Evolutionary conservation across 1,140 invertebrate species (phyloP).

Genomic region (Palaemon carinicauda): DNA sequence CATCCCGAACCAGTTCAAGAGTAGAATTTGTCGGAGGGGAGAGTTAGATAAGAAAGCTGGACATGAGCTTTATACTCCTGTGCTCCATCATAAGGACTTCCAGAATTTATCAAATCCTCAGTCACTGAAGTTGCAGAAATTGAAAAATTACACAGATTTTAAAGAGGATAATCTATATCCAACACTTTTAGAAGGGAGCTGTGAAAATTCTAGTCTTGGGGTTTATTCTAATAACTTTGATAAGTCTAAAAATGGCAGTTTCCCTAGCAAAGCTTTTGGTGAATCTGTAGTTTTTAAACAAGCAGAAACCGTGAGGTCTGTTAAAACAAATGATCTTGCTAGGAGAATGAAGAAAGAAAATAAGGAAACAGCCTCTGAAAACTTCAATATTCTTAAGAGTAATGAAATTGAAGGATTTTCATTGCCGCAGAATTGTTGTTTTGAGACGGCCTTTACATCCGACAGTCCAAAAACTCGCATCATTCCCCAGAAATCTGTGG

Average conservation of each 20-base stretch:
- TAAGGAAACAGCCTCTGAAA: conserved; percentile 12
- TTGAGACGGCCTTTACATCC: conserved; percentile 66
- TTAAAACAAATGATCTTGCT: conserved; percentile 40
- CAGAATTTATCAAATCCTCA: conserved; percentile 51
- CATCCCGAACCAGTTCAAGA: too few species aligned
- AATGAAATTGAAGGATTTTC: conserved; percentile 42
- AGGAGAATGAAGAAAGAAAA: conserved; percentile 30
- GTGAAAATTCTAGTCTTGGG: conserved; percentile 37
- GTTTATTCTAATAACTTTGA: conserved; percentile 16
- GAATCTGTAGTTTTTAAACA: not conserved
- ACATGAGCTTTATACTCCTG: conserved; percentile 58
- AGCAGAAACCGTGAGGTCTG: conserved; percentile 39
- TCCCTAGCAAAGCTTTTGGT: not conserved
- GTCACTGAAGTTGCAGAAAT: conserved; percentile 49
- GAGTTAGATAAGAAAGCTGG: not conserved
- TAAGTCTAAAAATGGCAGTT: conserved; percentile 40
- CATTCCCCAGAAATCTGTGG: conserved; percentile 62
- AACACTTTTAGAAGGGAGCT: conserved; percentile 39
- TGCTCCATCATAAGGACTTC: conserved; percentile 50
- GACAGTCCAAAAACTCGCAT: conserved; percentile 63
- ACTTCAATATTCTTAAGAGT: conserved; percentile 10
- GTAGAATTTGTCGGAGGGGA: not conserved
- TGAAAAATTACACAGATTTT: conserved; percentile 51
- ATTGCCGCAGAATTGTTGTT: conserved; percentile 62
- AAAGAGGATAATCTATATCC: conserved; percentile 46